Evolutionary conservation across 2,888 invertebrate species (phyloP), one percentile per base, ranked within the genome.

Genomic region (Gastracanthus pulcherrimus): DNA sequence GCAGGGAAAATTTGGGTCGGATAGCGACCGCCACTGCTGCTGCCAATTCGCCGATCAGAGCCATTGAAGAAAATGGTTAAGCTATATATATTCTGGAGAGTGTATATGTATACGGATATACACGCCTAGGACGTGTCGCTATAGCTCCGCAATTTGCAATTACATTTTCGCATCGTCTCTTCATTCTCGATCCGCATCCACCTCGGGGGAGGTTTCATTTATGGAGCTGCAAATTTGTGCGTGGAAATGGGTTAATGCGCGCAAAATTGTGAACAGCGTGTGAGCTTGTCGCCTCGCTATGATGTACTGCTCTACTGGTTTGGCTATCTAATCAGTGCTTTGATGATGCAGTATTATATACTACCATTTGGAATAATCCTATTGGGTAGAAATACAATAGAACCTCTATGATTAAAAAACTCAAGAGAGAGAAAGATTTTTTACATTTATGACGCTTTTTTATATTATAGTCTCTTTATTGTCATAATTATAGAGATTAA

Each of bases 51-150:
- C 26, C 34, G 34, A 51, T 70, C 51, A 19, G 11, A 34, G 19
- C 41, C 38, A 45, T 67, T 67, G n/a, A 23, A 41, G 66, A 67
- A 67, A 41, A 67, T 45, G 29, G 41, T 51, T 51, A 45, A n/a
- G 51, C 48, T 5, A n/a, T n/a, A n/a, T n/a, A n/a, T n/a, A 51
- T 19, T 51, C 51, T 19, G 5, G 48, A 48, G 48, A 48, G 4
- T 5, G 16, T 16, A 62, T 16, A 31, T 19, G 9, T 6, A 29
- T 19, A 31, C 34, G 29, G 29, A 29, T n/a, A 13, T n/a, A 16
- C 36, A 7, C 62, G n/a, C 9, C 4, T 48, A 48, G 11, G 4
- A 16, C 16, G 48, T n/a, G n/a, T n/a, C n/a, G n/a, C n/a, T n/a
- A n/a, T n/a, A 7, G 3, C 26, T 7, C 41, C 45, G 26, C 41